These are phyloP conservation scores for Sebastes cheni DNA, from an alignment of 2,797 vertebrate species.

Conservation along the genomic window DNA sequence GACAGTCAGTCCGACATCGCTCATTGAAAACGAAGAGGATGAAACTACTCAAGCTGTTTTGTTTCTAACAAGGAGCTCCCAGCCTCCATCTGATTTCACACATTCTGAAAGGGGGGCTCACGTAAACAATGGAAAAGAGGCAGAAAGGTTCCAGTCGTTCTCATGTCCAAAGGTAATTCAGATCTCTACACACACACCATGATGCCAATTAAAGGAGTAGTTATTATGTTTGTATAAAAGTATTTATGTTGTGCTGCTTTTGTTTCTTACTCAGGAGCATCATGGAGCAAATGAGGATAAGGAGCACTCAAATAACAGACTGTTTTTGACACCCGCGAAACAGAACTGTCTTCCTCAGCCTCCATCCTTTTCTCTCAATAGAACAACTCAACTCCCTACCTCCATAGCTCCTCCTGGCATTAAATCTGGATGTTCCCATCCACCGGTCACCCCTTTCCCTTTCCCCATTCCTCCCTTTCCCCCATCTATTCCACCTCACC, in stretches of 20 bases:
- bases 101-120: slow-evolving; percentile 63
- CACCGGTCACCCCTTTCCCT: slow-evolving; percentile 30
- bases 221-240: not conserved
- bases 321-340: slow-evolving; percentile 77
- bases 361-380: slow-evolving; percentile 77
- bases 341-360: slow-evolving; percentile 78
- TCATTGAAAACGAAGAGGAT: slow-evolving; percentile 84
- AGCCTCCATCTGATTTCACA: slow-evolving; percentile 64
- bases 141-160: slow-evolving; percentile 48
- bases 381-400: slow-evolving; percentile 75
- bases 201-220: not conserved
- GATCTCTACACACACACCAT: not conserved
- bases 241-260: not conserved
- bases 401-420: slow-evolving; percentile 71
- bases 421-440: slow-evolving; percentile 11
- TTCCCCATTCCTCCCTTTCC: slow-evolving; percentile 58
- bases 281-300: slow-evolving; percentile 86
- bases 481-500: slow-evolving; percentile 54
- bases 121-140: slow-evolving; percentile 79
- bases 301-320: slow-evolving; percentile 84
- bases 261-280: slow-evolving; percentile 78
- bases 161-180: slow-evolving; percentile 53
- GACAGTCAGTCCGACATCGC: slow-evolving; percentile 37
- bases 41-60: slow-evolving; percentile 80
- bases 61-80: slow-evolving; percentile 75